Percentiles rank a stretch among this genome's conserved stretches.
phyloP scores from a whole-genome alignment of 2,888 invertebrate species.

The Selenia dentaria region DNA sequence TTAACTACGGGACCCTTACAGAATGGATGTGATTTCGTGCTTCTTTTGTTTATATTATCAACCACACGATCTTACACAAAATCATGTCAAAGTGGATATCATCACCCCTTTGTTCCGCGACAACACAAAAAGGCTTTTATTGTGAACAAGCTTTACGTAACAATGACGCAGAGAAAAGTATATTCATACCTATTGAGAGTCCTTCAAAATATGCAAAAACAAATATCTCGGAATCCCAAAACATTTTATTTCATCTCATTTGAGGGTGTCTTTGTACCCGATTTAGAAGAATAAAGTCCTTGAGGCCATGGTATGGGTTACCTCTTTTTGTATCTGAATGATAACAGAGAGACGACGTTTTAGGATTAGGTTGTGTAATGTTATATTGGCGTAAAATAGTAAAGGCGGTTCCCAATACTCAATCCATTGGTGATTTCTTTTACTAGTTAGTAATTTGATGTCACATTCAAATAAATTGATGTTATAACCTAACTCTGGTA shows the following conservation, averaged over 20 bases:
- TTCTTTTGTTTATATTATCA: constrained; percentile 6
- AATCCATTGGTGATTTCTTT: too few species aligned
- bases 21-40: background rate
- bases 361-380: too few species aligned
- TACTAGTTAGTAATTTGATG: too few species aligned
- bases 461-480: too few species aligned
- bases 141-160: constrained; percentile 31
- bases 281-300: too few species aligned
- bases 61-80: constrained; percentile 14
- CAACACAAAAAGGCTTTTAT: constrained; percentile 47
- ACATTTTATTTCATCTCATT: constrained; percentile 17
- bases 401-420: too few species aligned
- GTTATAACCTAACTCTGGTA: too few species aligned
- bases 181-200: constrained; percentile 10
- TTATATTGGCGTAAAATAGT: too few species aligned
- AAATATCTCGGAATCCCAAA: constrained; percentile 6
- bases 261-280: constrained; percentile 10
- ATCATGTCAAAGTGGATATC: constrained; percentile 19
- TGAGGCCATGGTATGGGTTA: too few species aligned
- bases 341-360: too few species aligned
- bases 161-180: constrained; percentile 17
- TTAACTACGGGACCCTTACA: background rate
- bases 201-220: constrained; percentile 20
- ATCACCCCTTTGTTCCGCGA: constrained; percentile 31
- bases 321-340: too few species aligned